Evolutionary conservation across 1,140 invertebrate species (phyloP).

Genomic region (Atta texana): DNA sequence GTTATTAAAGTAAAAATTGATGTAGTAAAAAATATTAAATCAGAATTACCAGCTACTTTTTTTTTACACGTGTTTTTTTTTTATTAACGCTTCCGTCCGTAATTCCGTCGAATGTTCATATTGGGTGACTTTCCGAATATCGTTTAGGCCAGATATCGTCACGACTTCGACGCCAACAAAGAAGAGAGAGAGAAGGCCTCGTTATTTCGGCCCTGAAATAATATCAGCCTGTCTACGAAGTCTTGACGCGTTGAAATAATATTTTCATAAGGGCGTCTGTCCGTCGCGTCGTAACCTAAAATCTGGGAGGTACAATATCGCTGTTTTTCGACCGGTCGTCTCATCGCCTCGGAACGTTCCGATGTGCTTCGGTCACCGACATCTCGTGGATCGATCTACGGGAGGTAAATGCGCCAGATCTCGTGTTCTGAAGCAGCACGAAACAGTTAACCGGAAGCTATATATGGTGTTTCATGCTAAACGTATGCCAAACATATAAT

Average conservation of each 20-base stretch:
- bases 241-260: conserved; percentile 75
- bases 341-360: conserved; percentile 29
- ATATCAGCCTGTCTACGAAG: conserved; percentile 70
- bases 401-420: conserved; percentile 47
- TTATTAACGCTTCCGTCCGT: background rate
- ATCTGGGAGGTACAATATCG: conserved; percentile 62
- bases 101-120: background rate
- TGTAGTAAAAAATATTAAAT: background rate
- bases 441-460: background rate
- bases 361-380: conserved; percentile 63
- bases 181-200: background rate
- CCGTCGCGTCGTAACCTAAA: conserved; percentile 65
- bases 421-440: conserved; percentile 25
- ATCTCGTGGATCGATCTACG: conserved; percentile 66
- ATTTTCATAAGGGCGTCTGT: conserved; percentile 78
- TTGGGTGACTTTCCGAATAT: background rate
- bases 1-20: background rate
- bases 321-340: conserved; percentile 65
- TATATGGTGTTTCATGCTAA: background rate
- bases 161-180: conserved; percentile 25
- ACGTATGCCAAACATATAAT: background rate
- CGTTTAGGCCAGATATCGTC: conserved; percentile 23
- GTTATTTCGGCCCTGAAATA: conserved; percentile 69
- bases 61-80: background rate
- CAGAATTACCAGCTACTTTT: background rate